Percentiles rank a stretch among this genome's conserved stretches.
Evolutionary conservation across 2,797 vertebrate genomes (phyloP).

Genomic region (Streptopelia turtur): DNA sequence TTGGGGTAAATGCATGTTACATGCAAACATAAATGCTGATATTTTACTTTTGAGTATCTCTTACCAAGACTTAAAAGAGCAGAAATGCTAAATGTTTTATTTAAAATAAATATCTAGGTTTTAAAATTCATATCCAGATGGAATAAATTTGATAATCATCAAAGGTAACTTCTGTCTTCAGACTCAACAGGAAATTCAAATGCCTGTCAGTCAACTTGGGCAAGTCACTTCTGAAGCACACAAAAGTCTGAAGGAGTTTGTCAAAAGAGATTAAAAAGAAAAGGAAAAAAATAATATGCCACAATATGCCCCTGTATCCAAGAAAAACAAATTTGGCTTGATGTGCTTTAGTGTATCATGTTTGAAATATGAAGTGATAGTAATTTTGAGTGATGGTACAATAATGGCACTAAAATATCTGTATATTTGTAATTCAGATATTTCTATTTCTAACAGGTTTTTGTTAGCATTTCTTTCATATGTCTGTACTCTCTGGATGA

Average conservation of each 20-base stretch:
- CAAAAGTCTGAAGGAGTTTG: background rate
- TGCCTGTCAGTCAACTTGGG: background rate
- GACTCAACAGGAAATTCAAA: background rate
- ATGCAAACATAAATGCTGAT: background rate
- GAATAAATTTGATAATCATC: slow-evolving; percentile 34
- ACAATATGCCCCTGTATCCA: background rate
- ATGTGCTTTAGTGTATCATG: background rate
- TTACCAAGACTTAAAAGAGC: slow-evolving; percentile 1
- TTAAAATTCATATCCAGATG: slow-evolving; percentile 37
- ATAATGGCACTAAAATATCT: background rate
- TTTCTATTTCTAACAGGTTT: background rate
- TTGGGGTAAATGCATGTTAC: background rate
- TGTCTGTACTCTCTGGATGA: background rate
- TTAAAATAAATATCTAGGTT: slow-evolving; percentile 15
- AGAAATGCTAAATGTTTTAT: slow-evolving; percentile 32
- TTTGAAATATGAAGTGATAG: background rate
- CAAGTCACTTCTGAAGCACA: background rate
- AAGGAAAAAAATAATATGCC: background rate
- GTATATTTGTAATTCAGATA: background rate
- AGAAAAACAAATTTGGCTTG: background rate
- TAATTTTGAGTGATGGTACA: background rate
- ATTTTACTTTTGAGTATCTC: background rate
- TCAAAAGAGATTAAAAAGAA: background rate
- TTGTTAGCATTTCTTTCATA: background rate
- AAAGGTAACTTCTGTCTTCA: background rate